Evolutionary conservation across 2,888 invertebrate species (phyloP), one percentile per base, ranked within the genome.

Genomic region (Phortica magna): DNA sequence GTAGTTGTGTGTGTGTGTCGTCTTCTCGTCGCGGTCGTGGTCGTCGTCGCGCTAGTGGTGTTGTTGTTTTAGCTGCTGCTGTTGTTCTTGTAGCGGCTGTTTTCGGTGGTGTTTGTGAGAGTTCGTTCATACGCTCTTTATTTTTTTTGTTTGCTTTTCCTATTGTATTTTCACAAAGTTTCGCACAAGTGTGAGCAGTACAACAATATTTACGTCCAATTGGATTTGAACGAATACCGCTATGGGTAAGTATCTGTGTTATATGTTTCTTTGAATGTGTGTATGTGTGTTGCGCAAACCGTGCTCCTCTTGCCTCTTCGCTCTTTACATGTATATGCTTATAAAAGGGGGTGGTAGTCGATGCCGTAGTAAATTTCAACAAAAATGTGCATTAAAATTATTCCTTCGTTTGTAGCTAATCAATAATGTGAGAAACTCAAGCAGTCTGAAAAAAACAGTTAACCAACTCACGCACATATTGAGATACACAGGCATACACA

Each of bases 101-200:
- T 83, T 80, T 43, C 53, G 48, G 53, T 65, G 75, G 74, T 77
- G 79, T 81, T 79, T 76, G 79, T 76, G 39, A 55, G 72, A 61
- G 12, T 73, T 43, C 12, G 59, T 72, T 67, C n/a, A 43, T 73
- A 65, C 65, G 76, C 73, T 73, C 14, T 43, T 59, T 55, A 10
- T 77, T 55, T 57, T 41, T 61, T 39, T 67, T 43, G 65, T 48
- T 53, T 64, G 83, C 83, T 76, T 76, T 79, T 80, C 85, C 85
- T 85, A 87, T 88, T 88, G 87, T 84, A 83, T 55, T 83, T 87
- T 84, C 79, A 78, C 88, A 86, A 83, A 71, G 12, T 55, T 71
- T 71, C n/a, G 81, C 88, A 85, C 82, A 83, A 83, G 87, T 81
- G 87, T 79, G 83, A 85, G 84, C 87, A 85, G 85, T 78, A 85